Percentiles rank a stretch among this genome's conserved stretches.
Conservation (phyloP, 37 sponge, comb jelly and placozoan species). For the Oopsacas minuta region DNA sequence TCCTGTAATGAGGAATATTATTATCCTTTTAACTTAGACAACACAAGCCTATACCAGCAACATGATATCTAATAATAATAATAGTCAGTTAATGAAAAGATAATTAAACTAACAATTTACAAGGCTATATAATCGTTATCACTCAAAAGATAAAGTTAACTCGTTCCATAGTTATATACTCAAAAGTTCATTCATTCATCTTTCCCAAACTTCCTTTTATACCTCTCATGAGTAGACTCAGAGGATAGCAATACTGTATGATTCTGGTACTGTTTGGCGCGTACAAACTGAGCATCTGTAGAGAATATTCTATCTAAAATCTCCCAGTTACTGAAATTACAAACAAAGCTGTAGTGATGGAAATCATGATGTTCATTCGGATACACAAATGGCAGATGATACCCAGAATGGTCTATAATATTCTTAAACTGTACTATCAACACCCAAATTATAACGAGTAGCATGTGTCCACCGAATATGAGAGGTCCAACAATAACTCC, state of each 20-base stretch:
- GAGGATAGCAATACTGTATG: background rate
- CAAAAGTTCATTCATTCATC: too few species aligned
- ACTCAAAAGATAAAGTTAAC: too few species aligned
- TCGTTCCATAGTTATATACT: too few species aligned
- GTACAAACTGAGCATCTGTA: background rate
- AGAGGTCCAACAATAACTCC: conserved; percentile 25
- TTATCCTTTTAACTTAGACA: background rate
- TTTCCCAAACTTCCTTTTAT: background rate
- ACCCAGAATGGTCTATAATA: conserved; percentile 27
- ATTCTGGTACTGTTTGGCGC: background rate
- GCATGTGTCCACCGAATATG: conserved; percentile 24
- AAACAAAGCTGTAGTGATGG: conserved; percentile 22
- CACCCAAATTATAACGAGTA: conserved; percentile 19
- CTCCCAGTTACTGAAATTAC: background rate
- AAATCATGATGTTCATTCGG: conserved; percentile 32
- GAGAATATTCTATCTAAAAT: background rate
- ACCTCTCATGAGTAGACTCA: background rate
- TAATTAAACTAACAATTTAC: too few species aligned
- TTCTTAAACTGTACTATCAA: background rate
- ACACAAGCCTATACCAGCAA: background rate
- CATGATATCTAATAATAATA: too few species aligned
- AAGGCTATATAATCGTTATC: too few species aligned
- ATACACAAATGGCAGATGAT: conserved; percentile 29
- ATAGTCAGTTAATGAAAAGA: too few species aligned
- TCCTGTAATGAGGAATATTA: background rate